Evolutionary conservation across 2,888 invertebrate genomes (phyloP), one percentile per base, ranked within the genome.

Genomic region (Lamproptera curius): DNA sequence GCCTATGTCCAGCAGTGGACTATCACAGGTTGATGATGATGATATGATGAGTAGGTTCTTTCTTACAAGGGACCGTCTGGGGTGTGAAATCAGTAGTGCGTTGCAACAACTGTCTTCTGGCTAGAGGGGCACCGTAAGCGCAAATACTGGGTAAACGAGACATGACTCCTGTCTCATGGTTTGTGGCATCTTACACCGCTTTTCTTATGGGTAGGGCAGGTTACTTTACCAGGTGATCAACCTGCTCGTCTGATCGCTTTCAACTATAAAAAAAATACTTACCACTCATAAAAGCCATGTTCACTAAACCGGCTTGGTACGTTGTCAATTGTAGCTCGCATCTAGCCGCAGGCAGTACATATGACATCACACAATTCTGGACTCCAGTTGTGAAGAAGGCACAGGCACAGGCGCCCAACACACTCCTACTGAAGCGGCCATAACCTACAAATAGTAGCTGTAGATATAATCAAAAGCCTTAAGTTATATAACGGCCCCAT

Each of bases 231-330:
- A n/a, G n/a, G n/a, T n/a, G n/a, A n/a, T n/a, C n/a, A n/a, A n/a
- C n/a, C n/a, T n/a, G n/a, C n/a, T n/a, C n/a, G n/a, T n/a, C n/a
- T n/a, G n/a, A n/a, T n/a, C n/a, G n/a, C n/a, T 23, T 23, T 6
- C 23, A 23, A 23, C 23, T 23, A 23, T 6, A 23, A 6, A 23
- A 23, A 15, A 37, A 15, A 9, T 33, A 59, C 82, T 79, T 55
- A 92, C 93, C 94, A 41, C 92, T 80, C 80, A 94, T 90, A 56
- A 94, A 93, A 0, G 91, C 89, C 62, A 93, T 92, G 63, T 93
- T 94, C 46, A 94, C 88, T 31, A 91, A 82, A 1, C 94, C 94
- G 51, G 93, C 90, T 63, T 93, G 89, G 48, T 89, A 87, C 0
- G 93, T 92, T 8, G 89, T 85, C 8, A 94, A 83, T 10, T 88